Conservation (phyloP, 2,888 invertebrate species). For the Formica aserva region DNA sequence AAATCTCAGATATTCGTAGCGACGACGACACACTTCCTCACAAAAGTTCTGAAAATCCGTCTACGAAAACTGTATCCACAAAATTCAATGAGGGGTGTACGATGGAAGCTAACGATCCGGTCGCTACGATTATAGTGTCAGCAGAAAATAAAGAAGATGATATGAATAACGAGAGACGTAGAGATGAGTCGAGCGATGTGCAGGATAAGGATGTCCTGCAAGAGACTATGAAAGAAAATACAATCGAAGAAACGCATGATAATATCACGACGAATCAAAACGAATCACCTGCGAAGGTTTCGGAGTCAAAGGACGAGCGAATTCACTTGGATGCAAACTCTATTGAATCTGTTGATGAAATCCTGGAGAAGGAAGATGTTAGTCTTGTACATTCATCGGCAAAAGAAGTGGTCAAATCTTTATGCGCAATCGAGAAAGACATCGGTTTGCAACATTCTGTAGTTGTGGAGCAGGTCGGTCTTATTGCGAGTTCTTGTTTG, state of each 20-base stretch:
- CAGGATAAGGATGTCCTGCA: not conserved
- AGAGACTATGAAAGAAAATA: not conserved
- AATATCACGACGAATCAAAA: not conserved
- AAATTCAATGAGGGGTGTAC: not conserved
- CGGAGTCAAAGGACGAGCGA: not conserved
- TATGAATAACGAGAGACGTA: not conserved
- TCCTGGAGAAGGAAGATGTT: not conserved
- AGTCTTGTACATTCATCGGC: not conserved
- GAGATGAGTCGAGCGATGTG: not conserved
- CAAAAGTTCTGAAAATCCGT: not conserved
- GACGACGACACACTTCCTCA: not conserved
- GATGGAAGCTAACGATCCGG: not conserved
- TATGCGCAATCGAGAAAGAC: not conserved
- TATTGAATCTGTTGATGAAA: not conserved
- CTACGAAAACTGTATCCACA: not conserved
- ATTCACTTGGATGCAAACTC: not conserved
- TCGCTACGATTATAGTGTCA: no score
- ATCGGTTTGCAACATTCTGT: not conserved
- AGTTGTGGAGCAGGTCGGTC: not conserved
- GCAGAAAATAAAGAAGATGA: not conserved
- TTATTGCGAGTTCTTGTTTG: constrained; percentile 9
- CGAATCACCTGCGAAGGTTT: not conserved
- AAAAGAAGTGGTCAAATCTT: not conserved
- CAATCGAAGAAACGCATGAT: not conserved
- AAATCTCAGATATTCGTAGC: constrained; percentile 37